Percentiles rank a stretch among this genome's conserved stretches.
Evolutionary conservation across 1,140 invertebrate species (phyloP).

Genomic region (Calycopis cecrops): DNA sequence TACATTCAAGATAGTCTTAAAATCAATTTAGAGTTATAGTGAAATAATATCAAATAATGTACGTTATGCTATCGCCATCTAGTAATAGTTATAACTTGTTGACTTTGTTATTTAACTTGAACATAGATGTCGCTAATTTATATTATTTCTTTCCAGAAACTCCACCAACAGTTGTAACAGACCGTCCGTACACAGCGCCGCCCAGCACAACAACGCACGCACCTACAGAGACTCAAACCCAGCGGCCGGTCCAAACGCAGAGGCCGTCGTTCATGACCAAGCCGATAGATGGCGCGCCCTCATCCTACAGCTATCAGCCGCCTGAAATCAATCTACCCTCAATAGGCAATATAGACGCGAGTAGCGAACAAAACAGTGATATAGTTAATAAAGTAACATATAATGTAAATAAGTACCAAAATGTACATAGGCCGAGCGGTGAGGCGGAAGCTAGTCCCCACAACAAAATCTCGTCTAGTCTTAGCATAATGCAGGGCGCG

Average conservation of each 20-base stretch:
- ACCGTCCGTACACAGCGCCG: constrained; percentile 50
- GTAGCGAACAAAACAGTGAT: constrained; percentile 71
- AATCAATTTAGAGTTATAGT: too few species aligned
- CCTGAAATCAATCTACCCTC: constrained; percentile 64
- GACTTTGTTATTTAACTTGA: too few species aligned
- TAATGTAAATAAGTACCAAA: constrained; percentile 73
- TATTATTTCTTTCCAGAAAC: constrained; percentile 42
- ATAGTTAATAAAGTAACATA: constrained; percentile 72
- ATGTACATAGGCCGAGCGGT: constrained; percentile 67
- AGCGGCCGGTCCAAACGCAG: constrained; percentile 55
- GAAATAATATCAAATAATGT: too few species aligned
- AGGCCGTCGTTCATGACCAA: constrained; percentile 75
- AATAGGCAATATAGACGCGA: constrained; percentile 60
- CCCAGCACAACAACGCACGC: constrained; percentile 31
- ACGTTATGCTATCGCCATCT: too few species aligned
- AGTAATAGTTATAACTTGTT: too few species aligned
- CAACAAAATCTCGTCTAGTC: constrained; percentile 75
- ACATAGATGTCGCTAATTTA: too few species aligned
- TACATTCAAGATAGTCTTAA: too few species aligned
- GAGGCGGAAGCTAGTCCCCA: constrained; percentile 71
- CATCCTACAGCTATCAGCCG: constrained; percentile 55
- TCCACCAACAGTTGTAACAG: constrained; percentile 42
- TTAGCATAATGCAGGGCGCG: constrained; percentile 62
- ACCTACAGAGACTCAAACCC: constrained; percentile 39
- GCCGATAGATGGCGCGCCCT: constrained; percentile 70